Base-by-base conservation (phyloP, 2,113 vertebrate genomes). In the Pelmatolapia mariae region DNA sequence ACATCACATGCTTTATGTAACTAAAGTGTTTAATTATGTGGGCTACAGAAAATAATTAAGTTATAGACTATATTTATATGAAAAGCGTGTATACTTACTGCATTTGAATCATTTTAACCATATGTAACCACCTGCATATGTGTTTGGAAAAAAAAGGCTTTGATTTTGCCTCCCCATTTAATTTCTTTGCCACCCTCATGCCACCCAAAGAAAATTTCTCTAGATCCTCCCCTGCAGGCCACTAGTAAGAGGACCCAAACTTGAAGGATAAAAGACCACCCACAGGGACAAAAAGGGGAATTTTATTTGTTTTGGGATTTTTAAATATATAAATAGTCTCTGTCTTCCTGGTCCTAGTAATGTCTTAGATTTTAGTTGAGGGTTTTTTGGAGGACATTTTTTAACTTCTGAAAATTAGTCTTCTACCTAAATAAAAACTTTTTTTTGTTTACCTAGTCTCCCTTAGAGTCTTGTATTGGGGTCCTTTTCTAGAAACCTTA, bases 231-330 rank as follows among this genome's bases (percentile, higher is more conserved):
- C 24, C 56, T 59, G 56, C 8, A 59, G 57, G 57, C 29, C 5
- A 0, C 57, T 33, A 0, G 16, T 0, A 33, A 19, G 29, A 61
- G 59, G 5, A 33, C 16, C 59, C 29, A 33, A 0, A 33, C 29
- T 19, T 4, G 29, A 33, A 61, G 29, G 29, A 19, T 33, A 61
- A 61, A 61, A 61, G 57, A 61, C 29, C 57, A 0, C 26, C 57
- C 57, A 19, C 57, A 19, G 29, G 29, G 16, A 33, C 29, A 33
- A 33, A 33, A 33, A 33, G 2, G 16, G 59, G 16, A 0, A 10
- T 31, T 29, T 29, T 59, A 59, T 59, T 29, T 59, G 56, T 59
- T 59, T 59, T 3, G 0, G 24, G 15, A 31, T 61, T 18, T 10
- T 33, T 33, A 61, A 33, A 61, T 19, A 61, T 33, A 0, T 61